These are phyloP conservation scores for Lucinisca nassula DNA, from an alignment of 2,888 invertebrate genomes.

Conservation along the genomic window DNA sequence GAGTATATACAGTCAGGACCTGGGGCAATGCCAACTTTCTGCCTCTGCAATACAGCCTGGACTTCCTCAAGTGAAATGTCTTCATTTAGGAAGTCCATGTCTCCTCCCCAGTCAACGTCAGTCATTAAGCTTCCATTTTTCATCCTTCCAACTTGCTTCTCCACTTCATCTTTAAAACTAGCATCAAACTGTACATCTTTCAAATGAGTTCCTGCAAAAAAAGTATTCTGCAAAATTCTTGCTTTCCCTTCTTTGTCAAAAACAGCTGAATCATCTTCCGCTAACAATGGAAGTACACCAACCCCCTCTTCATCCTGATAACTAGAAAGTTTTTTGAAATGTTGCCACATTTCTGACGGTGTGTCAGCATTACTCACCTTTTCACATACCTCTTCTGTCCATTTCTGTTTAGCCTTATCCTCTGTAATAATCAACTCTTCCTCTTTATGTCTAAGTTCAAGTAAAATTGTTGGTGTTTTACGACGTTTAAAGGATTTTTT, in stretches of 20 bases:
- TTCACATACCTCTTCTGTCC: no score
- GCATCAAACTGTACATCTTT: neutral
- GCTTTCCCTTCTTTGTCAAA: no score
- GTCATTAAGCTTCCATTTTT: neutral
- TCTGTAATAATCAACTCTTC: neutral
- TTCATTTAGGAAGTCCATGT: neutral
- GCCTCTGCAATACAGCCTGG: neutral
- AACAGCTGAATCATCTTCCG: no score
- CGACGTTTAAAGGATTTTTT: conserved; percentile 8
- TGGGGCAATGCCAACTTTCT: neutral
- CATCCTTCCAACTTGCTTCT: neutral
- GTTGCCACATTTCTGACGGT: conserved; percentile 2
- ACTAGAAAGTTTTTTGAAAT: neutral
- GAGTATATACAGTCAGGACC: neutral
- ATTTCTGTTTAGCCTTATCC: conserved; percentile 5
- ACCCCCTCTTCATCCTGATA: neutral
- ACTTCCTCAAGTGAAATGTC: neutral
- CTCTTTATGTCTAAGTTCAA: neutral
- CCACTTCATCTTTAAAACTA: neutral
- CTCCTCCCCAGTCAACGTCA: neutral
- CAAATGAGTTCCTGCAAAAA: neutral
- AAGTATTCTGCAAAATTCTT: neutral
- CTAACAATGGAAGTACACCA: no score
- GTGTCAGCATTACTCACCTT: no score
- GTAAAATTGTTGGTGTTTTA: neutral